Evolutionary conservation across 2,888 invertebrate genomes (phyloP).

Genomic region (Lymantria dispar): DNA sequence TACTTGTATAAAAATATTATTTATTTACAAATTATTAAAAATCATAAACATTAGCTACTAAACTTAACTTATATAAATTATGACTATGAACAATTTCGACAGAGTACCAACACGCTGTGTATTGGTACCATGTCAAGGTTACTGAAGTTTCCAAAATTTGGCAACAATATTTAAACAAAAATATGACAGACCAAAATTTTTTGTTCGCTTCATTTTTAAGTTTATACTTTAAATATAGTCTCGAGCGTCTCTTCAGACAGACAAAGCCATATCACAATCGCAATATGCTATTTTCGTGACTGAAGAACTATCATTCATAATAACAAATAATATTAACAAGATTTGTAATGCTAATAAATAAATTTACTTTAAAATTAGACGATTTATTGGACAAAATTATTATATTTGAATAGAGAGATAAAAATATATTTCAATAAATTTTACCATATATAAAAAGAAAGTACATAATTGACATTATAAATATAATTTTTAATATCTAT

Average conservation of each 20-base stretch:
- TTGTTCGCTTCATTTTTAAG: conserved; percentile 26
- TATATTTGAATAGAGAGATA: too few species aligned
- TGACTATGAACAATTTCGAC: conserved; percentile 73
- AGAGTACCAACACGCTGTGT: conserved; percentile 54
- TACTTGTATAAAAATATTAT: conserved; percentile 38
- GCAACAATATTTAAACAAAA: conserved; percentile 45
- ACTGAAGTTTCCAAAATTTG: conserved; percentile 55
- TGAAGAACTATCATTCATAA: too few species aligned
- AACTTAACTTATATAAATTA: conserved; percentile 49
- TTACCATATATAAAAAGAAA: too few species aligned
- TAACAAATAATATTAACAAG: too few species aligned
- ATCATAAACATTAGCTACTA: conserved; percentile 43
- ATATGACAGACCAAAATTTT: conserved; percentile 25
- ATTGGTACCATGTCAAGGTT: conserved; percentile 65
- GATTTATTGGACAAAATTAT: too few species aligned
- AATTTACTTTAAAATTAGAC: too few species aligned
- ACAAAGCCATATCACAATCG: conserved; percentile 19
- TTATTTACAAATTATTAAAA: conserved; percentile 62
- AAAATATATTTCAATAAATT: too few species aligned
- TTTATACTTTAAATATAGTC: conserved; percentile 17
- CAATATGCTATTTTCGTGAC: too few species aligned
- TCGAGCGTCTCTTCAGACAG: conserved; percentile 70
- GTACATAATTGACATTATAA: too few species aligned
- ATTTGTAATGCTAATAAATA: too few species aligned
- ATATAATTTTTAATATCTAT: too few species aligned